Evolutionary conservation across 2,797 vertebrate species (phyloP).

Genomic region (Lerista edwardsae): DNA sequence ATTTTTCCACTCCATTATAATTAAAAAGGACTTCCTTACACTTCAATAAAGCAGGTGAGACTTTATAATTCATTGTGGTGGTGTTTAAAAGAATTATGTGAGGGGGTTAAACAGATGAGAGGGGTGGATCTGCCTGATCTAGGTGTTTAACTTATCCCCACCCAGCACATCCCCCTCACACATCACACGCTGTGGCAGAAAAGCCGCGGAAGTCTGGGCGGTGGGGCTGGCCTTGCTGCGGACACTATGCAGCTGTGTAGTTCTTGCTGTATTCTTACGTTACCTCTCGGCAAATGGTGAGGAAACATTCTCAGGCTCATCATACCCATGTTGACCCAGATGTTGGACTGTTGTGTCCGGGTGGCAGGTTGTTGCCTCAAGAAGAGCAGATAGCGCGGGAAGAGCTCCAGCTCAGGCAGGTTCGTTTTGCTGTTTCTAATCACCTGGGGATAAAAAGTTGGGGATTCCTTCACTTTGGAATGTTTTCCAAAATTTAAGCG

Average conservation of each 20-base stretch:
- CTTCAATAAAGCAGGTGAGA: too few relatives aligned
- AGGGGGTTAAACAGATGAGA: too few relatives aligned
- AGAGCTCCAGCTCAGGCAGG: conserved; percentile 91
- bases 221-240: conserved; percentile 33
- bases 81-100: too few relatives aligned
- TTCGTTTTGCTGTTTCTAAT: conserved; percentile 88
- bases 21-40: too few relatives aligned
- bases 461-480: too few relatives aligned
- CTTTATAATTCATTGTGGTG: too few relatives aligned
- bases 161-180: too few relatives aligned
- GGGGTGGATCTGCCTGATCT: too few relatives aligned
- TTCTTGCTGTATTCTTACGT: conserved; percentile 99
- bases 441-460: conserved; percentile 77
- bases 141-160: too few relatives aligned
- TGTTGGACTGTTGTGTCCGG: conserved; percentile 96
- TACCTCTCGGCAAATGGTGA: conserved; percentile 95
- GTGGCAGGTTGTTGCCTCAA: conserved; percentile 94
- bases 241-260: conserved; percentile 53
- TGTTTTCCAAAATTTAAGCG: too few relatives aligned
- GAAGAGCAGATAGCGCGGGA: conserved; percentile 94
- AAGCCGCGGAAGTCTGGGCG: conserved; percentile 55
- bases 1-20: too few relatives aligned
- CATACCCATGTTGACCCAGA: conserved; percentile 99
- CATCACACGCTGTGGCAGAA: conserved; percentile 58
- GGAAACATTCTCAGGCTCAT: conserved; percentile 98